Evolutionary conservation across 2,113 vertebrate genomes (phyloP), one percentile per base, ranked within the genome.

Genomic region (Thinocorus orbignyianus): DNA sequence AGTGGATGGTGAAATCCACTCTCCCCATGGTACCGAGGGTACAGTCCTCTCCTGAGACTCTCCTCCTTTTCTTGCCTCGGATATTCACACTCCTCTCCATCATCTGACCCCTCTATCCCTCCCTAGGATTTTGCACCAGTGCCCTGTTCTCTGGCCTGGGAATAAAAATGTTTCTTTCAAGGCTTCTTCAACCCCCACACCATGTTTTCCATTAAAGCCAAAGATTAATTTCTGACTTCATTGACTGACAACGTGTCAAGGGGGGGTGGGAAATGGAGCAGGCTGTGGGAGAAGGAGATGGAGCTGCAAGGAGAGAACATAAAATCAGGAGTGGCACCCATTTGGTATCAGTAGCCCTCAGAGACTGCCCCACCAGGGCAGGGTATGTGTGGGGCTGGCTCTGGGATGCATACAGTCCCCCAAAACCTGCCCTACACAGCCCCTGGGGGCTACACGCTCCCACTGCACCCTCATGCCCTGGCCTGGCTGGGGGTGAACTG

Each of bases 201-300:
- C 8, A 1, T 12, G 17, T 72, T 88, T 83, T 86, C 51, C 17
- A 62, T 65, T 84, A 89, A 84, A 89, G 57, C 52, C 65, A 55
- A 93, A 91, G 72, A 84, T 79, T 86, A 78, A 60, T 88, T 88
- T 86, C 68, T 93, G 42, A 55, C 42, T 69, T 64, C 23, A 48
- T 12, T 78, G 60, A 78, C 54, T 64, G 73, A 88, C 39, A 76
- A 16, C 20, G 16, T 1, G 1, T 39, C 30, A 60, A 81, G n/a
- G 6, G 13, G 13, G 41, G 7, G 14, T 26, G 14, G 51, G 57
- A 77, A 93, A 81, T 14, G 17, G 37, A 81, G 25, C 60, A 81
- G 17, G n/a, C 39, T 35, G 33, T 22, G 9, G 8, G 22, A 24
- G 14, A 79, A 90, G 90, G 33, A 55, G 37, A 85, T 2, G 10